Percentiles rank a stretch among this genome's conserved stretches.
Evolutionary conservation across 2,797 vertebrate genomes (phyloP).

Genomic region (Manis javanica): DNA sequence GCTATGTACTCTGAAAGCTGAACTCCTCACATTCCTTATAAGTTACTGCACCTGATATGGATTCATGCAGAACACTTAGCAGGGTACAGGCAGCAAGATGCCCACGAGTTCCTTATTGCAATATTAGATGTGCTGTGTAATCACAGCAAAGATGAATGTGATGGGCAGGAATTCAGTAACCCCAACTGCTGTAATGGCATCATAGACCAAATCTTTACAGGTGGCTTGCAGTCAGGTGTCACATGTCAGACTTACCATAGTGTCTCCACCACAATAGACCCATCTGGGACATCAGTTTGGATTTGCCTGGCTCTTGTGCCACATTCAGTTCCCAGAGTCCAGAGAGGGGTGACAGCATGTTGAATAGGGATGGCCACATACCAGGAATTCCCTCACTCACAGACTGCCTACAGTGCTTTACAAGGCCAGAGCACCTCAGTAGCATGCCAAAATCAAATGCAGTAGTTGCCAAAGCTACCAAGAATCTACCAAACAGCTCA

Average conservation of each 20-base stretch:
- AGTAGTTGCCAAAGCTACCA: conserved; percentile 99
- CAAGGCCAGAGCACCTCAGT: conserved; percentile 97
- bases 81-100: conserved; percentile 70
- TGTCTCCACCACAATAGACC: conserved; percentile 94
- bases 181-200: conserved; percentile 93
- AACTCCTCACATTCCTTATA: conserved; percentile 70
- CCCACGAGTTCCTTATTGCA: conserved; percentile 72
- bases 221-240: conserved; percentile 92
- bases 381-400: conserved; percentile 96
- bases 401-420: conserved; percentile 98
- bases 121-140: conserved; percentile 69
- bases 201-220: conserved; percentile 93
- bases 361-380: conserved; percentile 85
- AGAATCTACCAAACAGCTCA: conserved; percentile 99
- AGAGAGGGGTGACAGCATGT: conserved; percentile 88
- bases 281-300: conserved; percentile 95
- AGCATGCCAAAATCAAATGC: conserved; percentile 99
- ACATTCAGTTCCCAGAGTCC: conserved; percentile 93
- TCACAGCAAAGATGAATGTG: conserved; percentile 88
- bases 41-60: conserved; percentile 71
- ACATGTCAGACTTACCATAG: conserved; percentile 92
- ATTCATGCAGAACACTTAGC: conserved; percentile 73
- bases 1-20: conserved; percentile 76
- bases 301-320: conserved; percentile 92
- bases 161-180: conserved; percentile 91